Evolutionary conservation across 2,113 vertebrate genomes (phyloP).

Genomic region (Noturus placidus): DNA sequence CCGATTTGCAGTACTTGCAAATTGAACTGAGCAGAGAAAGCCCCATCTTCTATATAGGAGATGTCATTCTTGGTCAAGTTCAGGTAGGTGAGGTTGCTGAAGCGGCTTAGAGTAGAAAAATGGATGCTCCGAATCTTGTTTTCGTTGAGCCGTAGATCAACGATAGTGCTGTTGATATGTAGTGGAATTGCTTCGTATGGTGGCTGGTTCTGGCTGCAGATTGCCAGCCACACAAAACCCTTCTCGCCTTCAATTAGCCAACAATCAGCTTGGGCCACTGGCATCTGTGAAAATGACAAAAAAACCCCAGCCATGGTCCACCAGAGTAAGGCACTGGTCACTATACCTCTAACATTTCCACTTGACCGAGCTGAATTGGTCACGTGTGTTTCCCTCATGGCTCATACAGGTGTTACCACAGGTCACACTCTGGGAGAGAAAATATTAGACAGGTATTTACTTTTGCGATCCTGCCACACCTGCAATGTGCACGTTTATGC

Average conservation of each 20-base stretch:
- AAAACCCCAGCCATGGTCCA: slow-evolving; percentile 55
- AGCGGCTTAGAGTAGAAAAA: slow-evolving; percentile 92
- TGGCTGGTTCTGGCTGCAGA: slow-evolving; percentile 98
- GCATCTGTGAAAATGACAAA: slow-evolving; percentile 74
- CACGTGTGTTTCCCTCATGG: slow-evolving; percentile 41
- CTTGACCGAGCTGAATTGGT: slow-evolving; percentile 3
- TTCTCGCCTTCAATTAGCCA: slow-evolving; percentile 99
- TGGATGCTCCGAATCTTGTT: slow-evolving; percentile 96
- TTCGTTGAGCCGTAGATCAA: slow-evolving; percentile 95
- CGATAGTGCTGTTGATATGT: slow-evolving; percentile 96
- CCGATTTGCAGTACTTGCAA: slow-evolving; percentile 87
- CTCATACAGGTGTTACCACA: slow-evolving; percentile 1
- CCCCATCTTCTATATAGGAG: slow-evolving; percentile 93
- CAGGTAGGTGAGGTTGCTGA: slow-evolving; percentile 97
- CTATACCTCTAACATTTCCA: slow-evolving; percentile 33
- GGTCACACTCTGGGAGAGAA: neutral
- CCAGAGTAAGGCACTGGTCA: slow-evolving; percentile 52
- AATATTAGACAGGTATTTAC: neutral
- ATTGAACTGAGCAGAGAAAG: slow-evolving; percentile 95
- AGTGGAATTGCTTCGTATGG: slow-evolving; percentile 94
- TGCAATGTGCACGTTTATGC: slow-evolving; percentile 7
- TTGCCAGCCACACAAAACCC: slow-evolving; percentile 97
- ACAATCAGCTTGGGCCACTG: slow-evolving; percentile 82
- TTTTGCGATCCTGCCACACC: neutral
- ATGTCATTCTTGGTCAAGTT: slow-evolving; percentile 99